Conservation (phyloP, 1,140 invertebrate genomes). For the Drosophila lacteicornis region DNA sequence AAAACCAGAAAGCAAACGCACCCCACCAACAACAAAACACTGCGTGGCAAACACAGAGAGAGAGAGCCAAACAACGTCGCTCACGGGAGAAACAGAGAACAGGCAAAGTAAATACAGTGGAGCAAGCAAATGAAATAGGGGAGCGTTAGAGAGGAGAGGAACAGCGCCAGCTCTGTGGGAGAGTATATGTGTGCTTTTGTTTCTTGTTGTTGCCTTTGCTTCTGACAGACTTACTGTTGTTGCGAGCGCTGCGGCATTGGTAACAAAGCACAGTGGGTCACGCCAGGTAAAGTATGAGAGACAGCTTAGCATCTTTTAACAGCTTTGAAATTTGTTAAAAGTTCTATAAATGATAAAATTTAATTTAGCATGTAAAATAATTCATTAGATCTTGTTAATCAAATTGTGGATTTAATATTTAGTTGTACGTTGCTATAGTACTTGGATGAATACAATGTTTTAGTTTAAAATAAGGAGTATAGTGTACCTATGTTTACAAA, state of each 20-base stretch:
- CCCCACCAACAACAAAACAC: conserved; percentile 15
- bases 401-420: background rate
- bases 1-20: conserved; percentile 47
- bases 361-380: background rate
- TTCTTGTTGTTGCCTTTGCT: conserved; percentile 31
- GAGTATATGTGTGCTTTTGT: conserved; percentile 6
- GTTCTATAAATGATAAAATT: background rate
- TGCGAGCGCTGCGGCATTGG: conserved; percentile 13
- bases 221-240: conserved; percentile 17
- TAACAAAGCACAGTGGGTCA: conserved; percentile 18
- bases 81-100: conserved; percentile 1
- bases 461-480: background rate
- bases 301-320: no score
- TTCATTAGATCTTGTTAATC: background rate
- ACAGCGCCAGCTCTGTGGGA: conserved; percentile 1
- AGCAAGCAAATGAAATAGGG: conserved; percentile 15
- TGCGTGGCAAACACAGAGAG: conserved; percentile 51
- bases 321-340: background rate
- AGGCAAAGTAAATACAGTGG: conserved; percentile 27
- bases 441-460: background rate
- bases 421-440: background rate
- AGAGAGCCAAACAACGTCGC: conserved; percentile 8
- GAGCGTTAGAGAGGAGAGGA: background rate
- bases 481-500: no score
- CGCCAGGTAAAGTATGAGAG: background rate